Evolutionary conservation across 2,113 vertebrate species (phyloP).

Genomic region (Phalacrocorax brasilianus): DNA sequence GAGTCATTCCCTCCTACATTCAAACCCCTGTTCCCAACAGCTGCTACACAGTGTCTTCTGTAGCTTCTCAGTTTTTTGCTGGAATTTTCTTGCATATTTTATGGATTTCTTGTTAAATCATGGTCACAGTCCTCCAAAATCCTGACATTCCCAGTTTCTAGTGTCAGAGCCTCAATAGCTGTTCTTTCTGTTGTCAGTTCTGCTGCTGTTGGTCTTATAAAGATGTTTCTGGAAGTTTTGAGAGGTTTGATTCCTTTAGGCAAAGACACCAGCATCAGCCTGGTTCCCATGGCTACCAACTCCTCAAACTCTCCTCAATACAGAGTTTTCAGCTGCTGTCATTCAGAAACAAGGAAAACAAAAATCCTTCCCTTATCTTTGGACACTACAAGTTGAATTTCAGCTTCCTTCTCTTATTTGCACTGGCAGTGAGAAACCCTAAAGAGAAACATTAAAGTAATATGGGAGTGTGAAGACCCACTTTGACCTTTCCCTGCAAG

Average conservation of each 20-base stretch:
- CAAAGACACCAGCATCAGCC: constrained; percentile 7
- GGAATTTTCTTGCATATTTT: not conserved
- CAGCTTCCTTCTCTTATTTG: not conserved
- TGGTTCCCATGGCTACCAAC: constrained; percentile 53
- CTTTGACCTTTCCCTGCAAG: not conserved
- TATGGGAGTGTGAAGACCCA: fast-evolving
- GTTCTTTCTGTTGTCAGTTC: not conserved
- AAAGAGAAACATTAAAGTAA: not conserved
- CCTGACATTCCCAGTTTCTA: not conserved
- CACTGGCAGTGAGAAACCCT: not conserved
- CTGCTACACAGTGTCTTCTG: not conserved
- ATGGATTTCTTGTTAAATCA: not conserved
- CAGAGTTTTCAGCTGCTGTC: constrained; percentile 1
- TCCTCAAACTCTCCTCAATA: not conserved
- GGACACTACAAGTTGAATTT: not conserved
- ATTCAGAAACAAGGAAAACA: not conserved
- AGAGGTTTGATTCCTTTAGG: constrained; percentile 16
- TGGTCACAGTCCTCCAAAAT: not conserved
- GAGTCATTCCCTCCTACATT: constrained; percentile 35
- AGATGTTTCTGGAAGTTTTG: constrained; percentile 9
- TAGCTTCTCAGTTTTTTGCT: not conserved
- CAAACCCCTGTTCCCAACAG: not conserved
- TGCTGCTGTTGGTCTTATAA: not conserved
- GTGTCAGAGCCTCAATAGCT: not conserved
- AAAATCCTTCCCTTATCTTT: not conserved